phyloP scores from a whole-genome alignment of 1,140 invertebrate genomes.

The Microplitis demolitor region DNA sequence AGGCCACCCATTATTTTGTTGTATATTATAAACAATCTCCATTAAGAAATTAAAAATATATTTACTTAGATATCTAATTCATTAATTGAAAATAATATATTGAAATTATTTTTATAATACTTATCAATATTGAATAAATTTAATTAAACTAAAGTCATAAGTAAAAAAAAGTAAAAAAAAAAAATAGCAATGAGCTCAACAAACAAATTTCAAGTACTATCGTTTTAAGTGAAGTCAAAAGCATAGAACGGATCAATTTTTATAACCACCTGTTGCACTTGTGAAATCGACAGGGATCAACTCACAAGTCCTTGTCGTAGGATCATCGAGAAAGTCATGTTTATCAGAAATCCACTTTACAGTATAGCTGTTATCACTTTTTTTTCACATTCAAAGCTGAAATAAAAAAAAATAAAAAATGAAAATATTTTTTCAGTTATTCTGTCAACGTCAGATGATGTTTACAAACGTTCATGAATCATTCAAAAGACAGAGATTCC shows the following conservation, averaged over 20 bases:
- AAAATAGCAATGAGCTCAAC: background rate
- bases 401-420: background rate
- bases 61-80: no score
- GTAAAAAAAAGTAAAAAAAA: background rate
- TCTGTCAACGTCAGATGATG: constrained; percentile 10
- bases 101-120: no score
- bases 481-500: constrained; percentile 12
- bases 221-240: constrained; percentile 11
- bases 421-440: background rate
- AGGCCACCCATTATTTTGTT: no score
- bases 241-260: constrained; percentile 45
- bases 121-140: background rate
- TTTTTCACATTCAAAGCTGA: background rate
- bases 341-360: background rate
- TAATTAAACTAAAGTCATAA: background rate
- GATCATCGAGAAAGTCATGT: background rate
- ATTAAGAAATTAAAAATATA: no score
- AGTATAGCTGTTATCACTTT: background rate
- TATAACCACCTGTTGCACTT: constrained; percentile 46
- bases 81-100: no score
- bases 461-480: constrained; percentile 24
- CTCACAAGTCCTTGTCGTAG: constrained; percentile 10
- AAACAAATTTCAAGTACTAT: constrained; percentile 37
- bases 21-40: no score
- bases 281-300: constrained; percentile 25